phyloP scores from a whole-genome alignment of 37 sponge, comb jelly and placozoan genomes.

The Aphrocallistes beatrix region DNA sequence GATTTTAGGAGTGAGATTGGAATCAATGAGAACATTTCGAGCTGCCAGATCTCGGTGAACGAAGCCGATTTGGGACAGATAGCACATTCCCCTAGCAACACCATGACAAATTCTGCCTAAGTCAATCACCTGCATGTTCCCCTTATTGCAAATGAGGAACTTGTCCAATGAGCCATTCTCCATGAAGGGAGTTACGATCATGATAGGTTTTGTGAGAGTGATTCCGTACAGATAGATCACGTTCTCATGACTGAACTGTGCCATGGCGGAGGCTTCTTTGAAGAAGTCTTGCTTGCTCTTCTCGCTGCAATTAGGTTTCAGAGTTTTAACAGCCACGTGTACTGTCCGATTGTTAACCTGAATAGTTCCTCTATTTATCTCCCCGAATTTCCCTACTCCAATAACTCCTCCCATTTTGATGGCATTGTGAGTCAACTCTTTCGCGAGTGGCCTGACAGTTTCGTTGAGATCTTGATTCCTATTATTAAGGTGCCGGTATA shows the following conservation, averaged over 20 bases:
- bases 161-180: slow-evolving; percentile 11
- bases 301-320: slow-evolving; percentile 8
- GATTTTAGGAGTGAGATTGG: neutral
- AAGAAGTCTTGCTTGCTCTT: slow-evolving; percentile 31
- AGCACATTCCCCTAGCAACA: neutral
- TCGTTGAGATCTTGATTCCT: neutral
- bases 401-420: neutral
- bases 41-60: slow-evolving; percentile 9
- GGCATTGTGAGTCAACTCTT: neutral
- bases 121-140: neutral
- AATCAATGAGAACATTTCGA: neutral
- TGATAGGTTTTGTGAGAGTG: slow-evolving; percentile 10
- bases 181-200: slow-evolving; percentile 43
- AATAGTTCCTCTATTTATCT: slow-evolving; percentile 20
- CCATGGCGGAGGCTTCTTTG: slow-evolving; percentile 36
- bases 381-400: slow-evolving; percentile 32
- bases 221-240: slow-evolving; percentile 36
- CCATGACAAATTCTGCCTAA: neutral
- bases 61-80: neutral
- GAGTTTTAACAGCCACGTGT: slow-evolving; percentile 28
- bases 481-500: too few relatives aligned
- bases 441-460: neutral
- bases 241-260: slow-evolving; percentile 33
- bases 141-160: neutral
- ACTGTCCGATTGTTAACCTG: neutral